A percentile compares a stretch with the other conserved stretches of the same genome.
phyloP scores from a whole-genome alignment of 2,797 vertebrate genomes.

The Onychomys arenicola region DNA sequence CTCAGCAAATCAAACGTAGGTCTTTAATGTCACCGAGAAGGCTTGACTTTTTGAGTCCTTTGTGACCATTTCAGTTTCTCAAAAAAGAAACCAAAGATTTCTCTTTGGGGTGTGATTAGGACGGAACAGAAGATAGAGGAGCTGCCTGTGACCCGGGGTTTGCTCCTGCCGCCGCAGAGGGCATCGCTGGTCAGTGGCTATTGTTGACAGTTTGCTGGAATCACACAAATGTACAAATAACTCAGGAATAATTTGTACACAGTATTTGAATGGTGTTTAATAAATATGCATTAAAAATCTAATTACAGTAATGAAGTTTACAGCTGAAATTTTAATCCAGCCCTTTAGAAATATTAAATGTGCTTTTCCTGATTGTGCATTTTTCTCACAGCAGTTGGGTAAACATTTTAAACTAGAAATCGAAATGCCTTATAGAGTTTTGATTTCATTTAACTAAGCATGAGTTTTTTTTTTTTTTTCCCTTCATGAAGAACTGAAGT shows the following conservation, averaged over 20 bases:
- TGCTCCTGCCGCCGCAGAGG: constrained; percentile 82
- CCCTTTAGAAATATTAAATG: constrained; percentile 77
- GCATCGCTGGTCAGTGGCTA: constrained; percentile 72
- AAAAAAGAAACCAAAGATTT: constrained; percentile 44
- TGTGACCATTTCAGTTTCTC: constrained; percentile 76
- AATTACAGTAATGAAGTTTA: constrained; percentile 79
- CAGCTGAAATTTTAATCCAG: constrained; percentile 81
- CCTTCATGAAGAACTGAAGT: constrained; percentile 66
- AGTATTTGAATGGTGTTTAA: constrained; percentile 79
- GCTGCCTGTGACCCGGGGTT: constrained; percentile 42
- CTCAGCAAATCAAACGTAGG: neutral
- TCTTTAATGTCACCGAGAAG: constrained; percentile 57
- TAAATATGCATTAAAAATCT: constrained; percentile 85
- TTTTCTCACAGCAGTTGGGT: constrained; percentile 78
- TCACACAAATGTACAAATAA: constrained; percentile 74
- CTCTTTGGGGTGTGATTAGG: constrained; percentile 55
- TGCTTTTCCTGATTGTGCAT: constrained; percentile 82
- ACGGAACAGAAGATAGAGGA: constrained; percentile 31
- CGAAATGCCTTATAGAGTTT: constrained; percentile 78
- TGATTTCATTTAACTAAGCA: constrained; percentile 77
- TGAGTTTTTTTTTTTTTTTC: constrained; percentile 63
- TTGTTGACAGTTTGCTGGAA: constrained; percentile 74
- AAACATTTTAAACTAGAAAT: constrained; percentile 75
- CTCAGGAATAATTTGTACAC: constrained; percentile 77
- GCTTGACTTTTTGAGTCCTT: constrained; percentile 71